Evolutionary conservation across 2,797 vertebrate species (phyloP), one percentile per base, ranked within the genome.

Genomic region (Tamandua tetradactyla): DNA sequence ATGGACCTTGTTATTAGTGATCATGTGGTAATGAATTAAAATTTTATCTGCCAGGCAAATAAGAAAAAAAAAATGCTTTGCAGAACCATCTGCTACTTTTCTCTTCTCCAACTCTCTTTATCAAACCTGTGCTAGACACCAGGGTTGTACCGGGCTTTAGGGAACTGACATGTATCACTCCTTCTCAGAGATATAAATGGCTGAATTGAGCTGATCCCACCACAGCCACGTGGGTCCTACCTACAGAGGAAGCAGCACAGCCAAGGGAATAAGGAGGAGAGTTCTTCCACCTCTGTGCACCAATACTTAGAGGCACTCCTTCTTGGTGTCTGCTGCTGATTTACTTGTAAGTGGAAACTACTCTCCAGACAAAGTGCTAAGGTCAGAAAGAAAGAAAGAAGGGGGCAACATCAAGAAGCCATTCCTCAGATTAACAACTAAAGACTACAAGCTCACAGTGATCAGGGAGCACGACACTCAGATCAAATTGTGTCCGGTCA

Each of bases 71-170:
- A 20, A 52, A 44, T 32, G 14, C 20, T 15, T 20, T 55, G 68
- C 47, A 52, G 42, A 80, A 64, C 59, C 44, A 71, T 22, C 78
- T 82, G 55, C 71, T 59, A 17, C 40, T 49, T 32, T 40, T 35
- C 62, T 44, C 13, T 72, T 69, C 5, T 86, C 61, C 69, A 89
- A 22, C 20, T 76, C 40, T 79, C 55, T 52, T 5, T 2, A 5
- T 10, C 55, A 30, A 62, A 32, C 55, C 42, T 15, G 37, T 3
- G 17, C 10, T 11, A 74, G 9, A 71, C 11, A 82, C 52, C 17
- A 35, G 44, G 0, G 1, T 62, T 17, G 5, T 10, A 0, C 0
- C 0, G 25, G 30, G 42, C 20, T 90, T 78, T 6, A 22, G 17
- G 44, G 35, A 9, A 75, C 10, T 3, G 49, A 22, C 20, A 4